Evolutionary conservation across 2,888 invertebrate species (phyloP).

Genomic region (Desoria tigrina): DNA sequence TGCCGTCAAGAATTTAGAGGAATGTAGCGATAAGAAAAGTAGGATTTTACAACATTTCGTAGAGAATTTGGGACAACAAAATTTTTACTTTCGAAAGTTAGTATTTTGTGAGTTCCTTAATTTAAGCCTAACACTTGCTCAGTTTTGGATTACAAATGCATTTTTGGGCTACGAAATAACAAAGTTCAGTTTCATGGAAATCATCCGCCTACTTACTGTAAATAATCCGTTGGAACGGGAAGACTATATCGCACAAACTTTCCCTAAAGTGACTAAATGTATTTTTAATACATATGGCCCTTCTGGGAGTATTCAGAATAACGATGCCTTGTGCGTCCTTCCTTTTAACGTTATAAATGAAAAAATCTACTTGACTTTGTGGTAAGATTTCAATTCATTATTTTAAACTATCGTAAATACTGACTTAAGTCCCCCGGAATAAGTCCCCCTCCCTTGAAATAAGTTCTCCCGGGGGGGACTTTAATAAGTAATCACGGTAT

Average conservation of each 20-base stretch:
- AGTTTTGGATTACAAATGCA: slow-evolving; percentile 26
- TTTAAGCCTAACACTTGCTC: slow-evolving; percentile 66
- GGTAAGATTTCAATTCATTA: no score
- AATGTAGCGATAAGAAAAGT: slow-evolving; percentile 61
- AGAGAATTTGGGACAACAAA: slow-evolving; percentile 64
- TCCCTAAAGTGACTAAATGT: slow-evolving; percentile 47
- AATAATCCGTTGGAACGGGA: no score
- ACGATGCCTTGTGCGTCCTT: slow-evolving; percentile 71
- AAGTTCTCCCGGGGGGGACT: no score
- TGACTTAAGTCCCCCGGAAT: no score
- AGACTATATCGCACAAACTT: slow-evolving; percentile 23
- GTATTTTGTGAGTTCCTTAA: slow-evolving; percentile 73
- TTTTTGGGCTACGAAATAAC: slow-evolving; percentile 54
- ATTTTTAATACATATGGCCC: slow-evolving; percentile 66
- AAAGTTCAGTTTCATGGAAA: slow-evolving; percentile 47
- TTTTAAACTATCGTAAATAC: no score
- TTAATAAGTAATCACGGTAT: no score
- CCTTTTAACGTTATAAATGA: slow-evolving; percentile 78
- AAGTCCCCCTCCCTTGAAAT: no score
- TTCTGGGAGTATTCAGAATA: slow-evolving; percentile 62
- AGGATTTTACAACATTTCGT: slow-evolving; percentile 65
- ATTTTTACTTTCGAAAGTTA: slow-evolving; percentile 68
- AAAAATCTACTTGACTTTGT: slow-evolving; percentile 62
- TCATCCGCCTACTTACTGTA: not conserved
- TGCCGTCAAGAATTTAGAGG: slow-evolving; percentile 63